Base-by-base conservation (phyloP, 2,888 invertebrate species). In the Gerosis bhagava region DNA sequence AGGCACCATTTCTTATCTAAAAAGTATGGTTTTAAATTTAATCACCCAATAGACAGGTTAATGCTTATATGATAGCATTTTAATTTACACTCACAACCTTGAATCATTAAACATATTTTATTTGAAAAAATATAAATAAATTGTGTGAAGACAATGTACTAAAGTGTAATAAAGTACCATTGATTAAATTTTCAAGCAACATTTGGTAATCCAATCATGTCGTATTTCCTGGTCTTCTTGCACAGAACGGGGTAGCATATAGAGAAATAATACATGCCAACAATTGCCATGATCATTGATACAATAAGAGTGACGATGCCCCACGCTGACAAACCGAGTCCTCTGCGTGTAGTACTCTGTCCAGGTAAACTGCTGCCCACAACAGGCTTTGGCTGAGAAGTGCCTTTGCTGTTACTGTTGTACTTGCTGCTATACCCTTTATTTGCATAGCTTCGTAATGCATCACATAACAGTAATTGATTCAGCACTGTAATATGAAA, bases 241-340 rank as follows among this genome's bases (percentile, higher is more conserved):
- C 92, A 93, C 34, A 93, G 65, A 35, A 91, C 83, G 17, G 93
- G 93, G 69, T 93, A 93, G 60, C 93, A 93, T 57, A 93, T 88
- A 19, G 92, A 89, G 51, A 91, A 89, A 60, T 93, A 94, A 62
- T 94, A 93, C 26, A 91, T 81, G 0, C 89, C 89, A 68, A 90
- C 79, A 52, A 86, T 83, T 3, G 86, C 72, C 12, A 91, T 60
- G 26, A 91, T 88, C n/a, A 90, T 51, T 1, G 81, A 76, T 7
- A 92, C 65, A 46, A 91, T 71, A 6, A 92, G 60, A n/a, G 82
- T 72, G 7, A 92, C 90, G 17, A 93, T 90, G 12, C 93, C 93
- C 90, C 93, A 93, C 0, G 93, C 93, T 0, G 93, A 92, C 22
- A 92, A 76, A 3, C 90, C 90, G n/a, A 88, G 57, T 10, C 89